phyloP scores from a whole-genome alignment of 2,113 vertebrate genomes.

The Columbina picui region DNA sequence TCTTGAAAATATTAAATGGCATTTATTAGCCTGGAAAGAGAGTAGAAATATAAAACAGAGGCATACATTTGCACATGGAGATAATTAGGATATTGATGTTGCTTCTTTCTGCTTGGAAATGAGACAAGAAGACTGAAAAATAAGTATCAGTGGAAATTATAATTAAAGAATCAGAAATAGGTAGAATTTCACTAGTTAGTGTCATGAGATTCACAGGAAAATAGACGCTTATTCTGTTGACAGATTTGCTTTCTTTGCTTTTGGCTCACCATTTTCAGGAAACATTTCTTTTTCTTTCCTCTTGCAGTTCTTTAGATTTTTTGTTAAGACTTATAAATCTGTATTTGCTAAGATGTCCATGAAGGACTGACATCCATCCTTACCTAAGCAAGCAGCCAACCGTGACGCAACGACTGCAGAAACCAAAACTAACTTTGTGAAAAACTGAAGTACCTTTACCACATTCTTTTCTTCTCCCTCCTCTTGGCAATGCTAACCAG shows the following conservation, averaged over 20 bases:
- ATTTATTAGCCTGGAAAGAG: neutral
- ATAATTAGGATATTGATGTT: neutral
- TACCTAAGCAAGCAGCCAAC: neutral
- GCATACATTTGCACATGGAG: neutral
- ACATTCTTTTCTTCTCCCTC: neutral
- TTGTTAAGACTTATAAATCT: neutral
- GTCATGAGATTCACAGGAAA: neutral
- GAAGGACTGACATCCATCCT: neutral
- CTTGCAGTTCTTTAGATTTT: neutral
- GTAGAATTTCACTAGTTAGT: neutral
- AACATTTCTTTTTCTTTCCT: neutral
- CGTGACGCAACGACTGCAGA: neutral
- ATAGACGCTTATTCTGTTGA: neutral
- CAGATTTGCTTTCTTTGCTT: neutral
- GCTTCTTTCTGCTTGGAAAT: neutral
- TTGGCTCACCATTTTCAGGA: neutral
- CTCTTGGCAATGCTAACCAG: neutral
- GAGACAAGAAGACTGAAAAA: neutral
- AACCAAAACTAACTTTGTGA: neutral
- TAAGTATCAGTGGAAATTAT: neutral
- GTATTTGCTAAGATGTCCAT: neutral
- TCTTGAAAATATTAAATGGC: neutral
- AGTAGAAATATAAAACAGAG: neutral
- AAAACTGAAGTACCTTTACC: neutral
- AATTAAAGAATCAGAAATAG: neutral